Evolutionary conservation across 2,888 invertebrate genomes (phyloP).

Genomic region (Allygus modestus): DNA sequence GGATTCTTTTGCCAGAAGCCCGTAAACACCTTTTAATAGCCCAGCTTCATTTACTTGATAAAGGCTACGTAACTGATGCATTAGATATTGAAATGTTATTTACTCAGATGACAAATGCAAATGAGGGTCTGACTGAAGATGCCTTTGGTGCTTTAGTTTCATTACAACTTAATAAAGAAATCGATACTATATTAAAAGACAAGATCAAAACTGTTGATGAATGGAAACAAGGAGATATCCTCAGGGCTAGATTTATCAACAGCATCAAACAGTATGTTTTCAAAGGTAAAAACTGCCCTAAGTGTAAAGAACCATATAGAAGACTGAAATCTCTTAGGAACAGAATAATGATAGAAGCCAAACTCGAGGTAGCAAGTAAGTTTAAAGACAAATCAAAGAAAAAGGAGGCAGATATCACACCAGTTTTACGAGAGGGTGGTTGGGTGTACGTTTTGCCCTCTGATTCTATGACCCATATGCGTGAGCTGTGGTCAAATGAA

Average conservation of each 20-base stretch:
- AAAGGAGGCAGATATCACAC: background rate
- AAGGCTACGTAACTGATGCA: slow-evolving; percentile 85
- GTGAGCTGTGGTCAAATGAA: slow-evolving; percentile 85
- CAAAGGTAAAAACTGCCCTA: slow-evolving; percentile 66
- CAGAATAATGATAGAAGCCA: slow-evolving; percentile 78
- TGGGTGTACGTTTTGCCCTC: slow-evolving; percentile 79
- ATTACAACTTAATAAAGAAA: slow-evolving; percentile 17
- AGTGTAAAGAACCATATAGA: slow-evolving; percentile 64
- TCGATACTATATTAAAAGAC: slow-evolving; percentile 30
- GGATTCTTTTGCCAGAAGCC: slow-evolving; percentile 81
- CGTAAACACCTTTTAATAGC: slow-evolving; percentile 80
- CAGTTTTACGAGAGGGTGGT: slow-evolving; percentile 72
- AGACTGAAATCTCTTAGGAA: slow-evolving; percentile 74
- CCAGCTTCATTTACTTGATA: slow-evolving; percentile 84
- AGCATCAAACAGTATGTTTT: slow-evolving; percentile 31
- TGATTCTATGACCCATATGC: slow-evolving; percentile 82
- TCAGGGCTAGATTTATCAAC: slow-evolving; percentile 52
- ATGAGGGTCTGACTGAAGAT: slow-evolving; percentile 38
- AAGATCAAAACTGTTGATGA: slow-evolving; percentile 28
- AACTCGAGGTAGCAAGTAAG: slow-evolving; percentile 71
- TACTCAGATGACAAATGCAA: background rate
- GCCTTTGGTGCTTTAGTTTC: slow-evolving; percentile 27
- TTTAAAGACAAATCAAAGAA: slow-evolving; percentile 65
- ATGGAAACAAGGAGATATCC: slow-evolving; percentile 55
- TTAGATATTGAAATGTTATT: slow-evolving; percentile 79